Evolutionary conservation across 1,140 invertebrate genomes (phyloP), one percentile per base, ranked within the genome.

Genomic region (Leucophenga varia): DNA sequence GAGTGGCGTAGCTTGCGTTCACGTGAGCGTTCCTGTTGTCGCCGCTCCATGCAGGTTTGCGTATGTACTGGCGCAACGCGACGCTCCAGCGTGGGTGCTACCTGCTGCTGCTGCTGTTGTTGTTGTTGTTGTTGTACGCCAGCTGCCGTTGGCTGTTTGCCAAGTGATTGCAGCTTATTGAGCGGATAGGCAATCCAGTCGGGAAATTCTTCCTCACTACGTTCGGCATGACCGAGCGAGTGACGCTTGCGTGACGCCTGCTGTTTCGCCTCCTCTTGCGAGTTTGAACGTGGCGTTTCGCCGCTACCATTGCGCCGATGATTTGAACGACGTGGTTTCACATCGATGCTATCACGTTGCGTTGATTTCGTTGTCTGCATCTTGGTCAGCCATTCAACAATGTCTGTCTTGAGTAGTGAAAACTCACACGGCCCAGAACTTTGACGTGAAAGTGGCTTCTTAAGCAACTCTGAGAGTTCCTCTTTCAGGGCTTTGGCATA

Each of bases 121-220:
- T 44, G 42, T n/a, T 34, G 30, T 21, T 34, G 30, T 34, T 44
- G 42, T 31, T 43, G 42, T 7, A 13, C 14, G 8, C 13, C 35
- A 37, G 16, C 18, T 47, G 36, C 10, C 10, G 49, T 36, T 35
- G 40, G 16, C 9, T 42, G 13, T 31, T 73, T 73, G 37, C 67
- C 70, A 39, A 71, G 28, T 1, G 70, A 68, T 19, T 71, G 67
- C 19, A 71, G 44, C 35, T 71, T 61, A 52, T 69, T 58, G 40
- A 73, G 44, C n/a, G 72, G 70, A 49, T 71, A 71, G 32, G 73
- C 70, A 41, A 71, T 72, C 73, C 73, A 75, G 21, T 75, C 73
- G 14, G 58, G 30, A 3, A 52, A 46, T 28, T 69, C 55, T 34
- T 71, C 60, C 35, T 70, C 67, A 20, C 59, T 57, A 25, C 58